Evolutionary conservation across 2,113 vertebrate genomes (phyloP).

Genomic region (Pteronura brasiliensis): DNA sequence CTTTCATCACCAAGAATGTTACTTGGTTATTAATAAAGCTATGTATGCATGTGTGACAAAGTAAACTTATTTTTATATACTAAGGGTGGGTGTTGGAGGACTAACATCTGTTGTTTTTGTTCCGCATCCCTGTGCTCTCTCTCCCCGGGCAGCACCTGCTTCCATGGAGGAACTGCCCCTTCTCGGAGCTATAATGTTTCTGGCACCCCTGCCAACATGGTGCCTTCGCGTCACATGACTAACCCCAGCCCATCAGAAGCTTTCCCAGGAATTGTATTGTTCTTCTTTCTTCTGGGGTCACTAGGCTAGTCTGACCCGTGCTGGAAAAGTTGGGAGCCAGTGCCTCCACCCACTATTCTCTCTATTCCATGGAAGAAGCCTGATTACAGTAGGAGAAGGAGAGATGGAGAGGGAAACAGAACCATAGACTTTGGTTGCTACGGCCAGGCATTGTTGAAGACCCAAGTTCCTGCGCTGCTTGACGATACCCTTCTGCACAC

Average conservation of each 20-base stretch:
- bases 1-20: background rate
- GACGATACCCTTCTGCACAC: background rate
- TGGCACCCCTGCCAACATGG: background rate
- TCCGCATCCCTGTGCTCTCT: background rate
- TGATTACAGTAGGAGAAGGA: background rate
- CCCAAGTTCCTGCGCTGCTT: background rate
- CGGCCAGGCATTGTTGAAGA: background rate
- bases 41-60: background rate
- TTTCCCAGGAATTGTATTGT: background rate
- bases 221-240: background rate
- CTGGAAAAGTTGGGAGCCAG: background rate
- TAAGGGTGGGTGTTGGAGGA: background rate
- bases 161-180: background rate
- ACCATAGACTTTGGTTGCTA: background rate
- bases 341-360: background rate
- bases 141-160: background rate
- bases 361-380: background rate
- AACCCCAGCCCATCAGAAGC: background rate
- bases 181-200: background rate
- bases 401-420: background rate
- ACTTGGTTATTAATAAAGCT: conserved; percentile 50
- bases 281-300: background rate
- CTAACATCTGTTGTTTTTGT: conserved; percentile 50
- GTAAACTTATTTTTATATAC: conserved; percentile 44
- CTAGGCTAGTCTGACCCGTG: background rate